These are phyloP conservation scores for Stegodyphus mimosarum DNA, from an alignment of 1,140 invertebrate genomes.

Conservation along the genomic window DNA sequence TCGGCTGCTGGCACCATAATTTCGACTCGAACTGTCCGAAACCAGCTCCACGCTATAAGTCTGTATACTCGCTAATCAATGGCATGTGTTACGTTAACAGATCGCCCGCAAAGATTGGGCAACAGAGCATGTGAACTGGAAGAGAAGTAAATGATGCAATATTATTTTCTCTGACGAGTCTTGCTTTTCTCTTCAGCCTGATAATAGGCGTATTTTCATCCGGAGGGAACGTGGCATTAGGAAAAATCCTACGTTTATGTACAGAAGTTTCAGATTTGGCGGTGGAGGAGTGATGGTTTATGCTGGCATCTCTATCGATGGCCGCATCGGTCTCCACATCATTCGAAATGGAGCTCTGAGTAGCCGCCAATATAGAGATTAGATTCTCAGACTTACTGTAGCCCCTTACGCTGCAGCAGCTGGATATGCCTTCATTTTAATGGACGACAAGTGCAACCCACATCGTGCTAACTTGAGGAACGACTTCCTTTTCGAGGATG, in stretches of 20 bases:
- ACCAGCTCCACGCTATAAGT: neutral
- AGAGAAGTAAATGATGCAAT: neutral
- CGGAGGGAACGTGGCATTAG: constrained; percentile 1
- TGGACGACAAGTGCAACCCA: constrained; percentile 63
- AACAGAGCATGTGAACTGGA: constrained; percentile 13
- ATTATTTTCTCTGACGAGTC: neutral
- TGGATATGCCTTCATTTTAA: constrained; percentile 1
- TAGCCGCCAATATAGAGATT: neutral
- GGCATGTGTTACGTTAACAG: neutral
- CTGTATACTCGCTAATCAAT: neutral
- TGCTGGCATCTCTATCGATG: constrained; percentile 5
- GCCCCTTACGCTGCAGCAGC: constrained; percentile 6
- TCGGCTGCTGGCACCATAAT: neutral
- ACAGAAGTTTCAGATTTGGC: neutral
- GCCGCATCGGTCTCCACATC: neutral
- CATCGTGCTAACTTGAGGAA: constrained; percentile 51
- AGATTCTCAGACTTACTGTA: constrained; percentile 8
- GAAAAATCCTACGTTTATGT: neutral
- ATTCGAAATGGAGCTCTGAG: constrained; percentile 12
- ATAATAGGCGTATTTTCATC: constrained; percentile 17
- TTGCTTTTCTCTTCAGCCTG: neutral
- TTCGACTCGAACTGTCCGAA: constrained; percentile 6
- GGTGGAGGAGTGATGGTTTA: neutral
- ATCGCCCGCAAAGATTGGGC: neutral
- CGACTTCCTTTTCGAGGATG: constrained; percentile 59